A percentile compares a stretch with the other conserved stretches of the same genome.
Conservation (phyloP, 2,888 invertebrate genomes). For the Gymnocheta viridis region DNA sequence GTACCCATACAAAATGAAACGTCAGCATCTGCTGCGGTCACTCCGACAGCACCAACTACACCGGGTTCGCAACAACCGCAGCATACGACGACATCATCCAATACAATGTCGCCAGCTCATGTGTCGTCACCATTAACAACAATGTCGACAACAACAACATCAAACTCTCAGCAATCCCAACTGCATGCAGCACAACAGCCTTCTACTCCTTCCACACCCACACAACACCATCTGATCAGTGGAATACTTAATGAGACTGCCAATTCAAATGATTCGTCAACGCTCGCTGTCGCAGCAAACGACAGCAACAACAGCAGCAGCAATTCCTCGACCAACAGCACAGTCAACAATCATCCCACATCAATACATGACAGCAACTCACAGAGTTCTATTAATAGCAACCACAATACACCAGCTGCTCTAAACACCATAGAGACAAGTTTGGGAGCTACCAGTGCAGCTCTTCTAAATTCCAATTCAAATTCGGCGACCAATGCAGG, state of each 20-base stretch:
- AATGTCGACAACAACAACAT: conserved; percentile 36
- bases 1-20: conserved; percentile 47
- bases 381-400: conserved; percentile 80
- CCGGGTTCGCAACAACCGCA: conserved; percentile 72
- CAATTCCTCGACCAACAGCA: conserved; percentile 81
- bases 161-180: conserved; percentile 69
- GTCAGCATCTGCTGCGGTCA: background rate
- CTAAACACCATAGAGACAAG: conserved; percentile 70
- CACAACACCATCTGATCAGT: conserved; percentile 77
- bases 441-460: conserved; percentile 69
- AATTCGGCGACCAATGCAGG: conserved; percentile 76
- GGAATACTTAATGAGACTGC: conserved; percentile 80
- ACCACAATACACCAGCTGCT: conserved; percentile 63
- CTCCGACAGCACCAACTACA: conserved; percentile 20
- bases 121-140: conserved; percentile 65
- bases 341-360: conserved; percentile 82
- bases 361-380: conserved; percentile 82
- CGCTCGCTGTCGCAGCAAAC: conserved; percentile 79
- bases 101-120: conserved; percentile 69
- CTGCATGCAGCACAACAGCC: conserved; percentile 72
- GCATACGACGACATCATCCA: conserved; percentile 72
- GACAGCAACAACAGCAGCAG: conserved; percentile 81
- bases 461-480: conserved; percentile 78
- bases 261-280: conserved; percentile 81
- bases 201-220: conserved; percentile 74